A percentile compares a stretch with the other conserved stretches of the same genome.
phyloP scores from a whole-genome alignment of 1,140 invertebrate genomes.

The Pseudomyrmex pallidus region DNA sequence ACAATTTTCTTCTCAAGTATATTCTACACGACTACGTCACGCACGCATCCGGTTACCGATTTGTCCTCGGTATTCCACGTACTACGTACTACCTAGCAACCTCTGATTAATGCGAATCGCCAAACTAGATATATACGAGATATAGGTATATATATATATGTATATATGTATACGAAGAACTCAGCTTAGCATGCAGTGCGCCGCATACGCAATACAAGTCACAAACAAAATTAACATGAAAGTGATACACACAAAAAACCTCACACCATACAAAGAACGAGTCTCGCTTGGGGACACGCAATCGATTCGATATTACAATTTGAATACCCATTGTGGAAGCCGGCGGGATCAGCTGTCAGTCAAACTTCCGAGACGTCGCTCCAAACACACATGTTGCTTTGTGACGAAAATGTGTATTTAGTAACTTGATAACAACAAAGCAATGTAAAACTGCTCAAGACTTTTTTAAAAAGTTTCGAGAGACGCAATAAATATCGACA shows the following conservation, averaged over 20 bases:
- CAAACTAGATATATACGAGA: slow-evolving; percentile 63
- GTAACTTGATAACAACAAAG: not conserved
- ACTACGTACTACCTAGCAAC: slow-evolving; percentile 67
- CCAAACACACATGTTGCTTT: slow-evolving; percentile 31
- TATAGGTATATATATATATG: slow-evolving; percentile 37
- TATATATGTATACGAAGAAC: slow-evolving; percentile 55
- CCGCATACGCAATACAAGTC: slow-evolving; percentile 74
- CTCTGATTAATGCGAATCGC: slow-evolving; percentile 61
- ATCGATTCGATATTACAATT: slow-evolving; percentile 14
- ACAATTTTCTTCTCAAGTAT: not conserved
- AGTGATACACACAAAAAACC: slow-evolving; percentile 76
- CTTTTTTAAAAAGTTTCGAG: slow-evolving; percentile 1
- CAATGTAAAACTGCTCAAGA: not conserved
- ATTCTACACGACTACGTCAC: slow-evolving; percentile 42
- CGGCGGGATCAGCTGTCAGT: slow-evolving; percentile 72
- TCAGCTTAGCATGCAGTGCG: slow-evolving; percentile 73
- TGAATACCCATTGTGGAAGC: not conserved
- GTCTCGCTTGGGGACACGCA: slow-evolving; percentile 20
- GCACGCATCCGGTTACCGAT: slow-evolving; percentile 34
- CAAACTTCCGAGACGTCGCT: not conserved
- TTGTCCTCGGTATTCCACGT: slow-evolving; percentile 49
- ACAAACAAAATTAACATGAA: slow-evolving; percentile 77
- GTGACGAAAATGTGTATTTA: not conserved
- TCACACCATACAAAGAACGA: slow-evolving; percentile 72
- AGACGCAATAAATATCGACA: not conserved